Evolutionary conservation across 2,797 vertebrate genomes (phyloP), one percentile per base, ranked within the genome.

Genomic region (Pithecia hirsuta): DNA sequence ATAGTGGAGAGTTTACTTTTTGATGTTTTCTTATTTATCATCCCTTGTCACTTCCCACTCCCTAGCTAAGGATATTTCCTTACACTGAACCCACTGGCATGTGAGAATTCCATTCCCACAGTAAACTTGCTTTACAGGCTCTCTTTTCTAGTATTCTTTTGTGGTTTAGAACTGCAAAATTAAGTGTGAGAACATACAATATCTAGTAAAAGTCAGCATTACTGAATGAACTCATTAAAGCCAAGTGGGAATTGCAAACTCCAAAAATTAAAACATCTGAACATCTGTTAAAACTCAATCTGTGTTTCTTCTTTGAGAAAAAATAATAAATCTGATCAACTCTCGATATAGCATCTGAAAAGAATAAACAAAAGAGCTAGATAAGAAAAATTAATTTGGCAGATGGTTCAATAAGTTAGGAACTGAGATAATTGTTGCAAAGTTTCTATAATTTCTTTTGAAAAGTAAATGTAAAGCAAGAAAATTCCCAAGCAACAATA

Each of bases 371-470:
- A 75, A 92, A 70, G 57, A 94, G 15, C 64, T 97, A 96, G 97
- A 95, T 98, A 97, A 52, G 96, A 97, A 46, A 97, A 97, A 98
- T 97, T 95, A 98, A 97, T 97, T 96, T 98, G 87, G 76, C 80
- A 98, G 89, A 95, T 97, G 93, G 78, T 74, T 98, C 22, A 91
- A 36, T 97, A 95, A 95, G 91, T 75, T 93, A 95, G 86, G 75
- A 89, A 94, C 39, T 89, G 84, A 61, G 57, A 97, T 33, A 96
- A 89, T 95, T 95, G 89, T 95, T 90, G 95, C 76, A 94, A 95
- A 93, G 0, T 1, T 95, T 93, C 70, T 30, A 89, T 96, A 80
- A 95, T 97, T 97, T 98, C 39, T 96, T 81, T 93, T 96, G 80
- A 97, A 97, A 97, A 70, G n/a, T 91, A 20, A 84, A 74, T 96